Base-by-base conservation (phyloP, 2,113 vertebrate species). In the Tonatia bakeri region DNA sequence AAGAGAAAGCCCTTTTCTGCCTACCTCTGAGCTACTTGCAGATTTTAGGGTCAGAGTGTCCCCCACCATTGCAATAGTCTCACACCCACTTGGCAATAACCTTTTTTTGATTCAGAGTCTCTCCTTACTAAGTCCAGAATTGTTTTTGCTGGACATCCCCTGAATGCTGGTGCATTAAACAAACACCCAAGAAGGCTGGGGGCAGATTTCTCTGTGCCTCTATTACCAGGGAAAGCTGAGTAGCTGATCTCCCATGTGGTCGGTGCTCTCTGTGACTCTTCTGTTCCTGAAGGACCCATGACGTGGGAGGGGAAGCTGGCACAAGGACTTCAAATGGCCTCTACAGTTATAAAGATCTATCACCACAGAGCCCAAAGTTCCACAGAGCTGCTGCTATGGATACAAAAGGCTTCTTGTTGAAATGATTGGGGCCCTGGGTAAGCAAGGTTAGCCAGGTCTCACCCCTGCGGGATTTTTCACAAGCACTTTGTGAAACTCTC, bases 81-180 rank as follows among this genome's bases (percentile, higher is more conserved):
- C 22, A 54, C 14, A 4, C 19, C 31, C 33, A 0, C 4, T 38
- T 85, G 33, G 56, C 43, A 70, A 11, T 54, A 50, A 40, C 3
- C 33, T 12, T 64, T 12, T 64, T 90, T 47, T 70, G 85, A 86
- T 69, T 59, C 33, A 31, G 70, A 45, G 67, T 54, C 45, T 64
- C 7, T 83, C 70, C 38, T 72, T 47, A 9, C 17, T 40, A 56
- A 65, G 22, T 64, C 33, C 20, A 22, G 33, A 56, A 81, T 67
- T 45, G 20, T 7, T 65, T 91, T 40, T 45, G 36, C 77, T 17
- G 67, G 50, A 76, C 16, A 61, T 11, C 8, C 92, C 9, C 38
- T 65, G 9, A 72, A 47, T 13, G 15, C 3, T 0, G 4, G 38
- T 31, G 6, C 17, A 6, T 2, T 4, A 9, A 45, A 17, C 4